A percentile compares a stretch with the other conserved stretches of the same genome.
Evolutionary conservation across 2,113 vertebrate genomes (phyloP).

Genomic region (Ictidomys tridecemlineatus): DNA sequence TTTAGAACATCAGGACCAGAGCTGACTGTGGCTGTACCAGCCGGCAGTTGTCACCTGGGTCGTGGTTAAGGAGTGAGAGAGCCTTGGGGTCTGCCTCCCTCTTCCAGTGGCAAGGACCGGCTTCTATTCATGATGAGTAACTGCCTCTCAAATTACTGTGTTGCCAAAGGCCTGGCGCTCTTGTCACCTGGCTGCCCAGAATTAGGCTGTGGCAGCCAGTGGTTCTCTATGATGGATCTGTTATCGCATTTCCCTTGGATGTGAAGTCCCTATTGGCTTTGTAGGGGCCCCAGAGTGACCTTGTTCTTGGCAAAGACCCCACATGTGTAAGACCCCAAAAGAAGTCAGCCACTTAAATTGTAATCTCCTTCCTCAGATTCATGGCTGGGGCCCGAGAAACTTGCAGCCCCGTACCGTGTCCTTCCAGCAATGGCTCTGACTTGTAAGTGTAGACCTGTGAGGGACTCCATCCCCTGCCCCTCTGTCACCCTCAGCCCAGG

Average conservation of each 20-base stretch:
- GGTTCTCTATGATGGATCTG: neutral
- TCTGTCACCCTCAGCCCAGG: neutral
- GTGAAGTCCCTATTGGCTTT: too few relatives aligned
- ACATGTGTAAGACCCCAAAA: neutral
- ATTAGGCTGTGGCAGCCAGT: too few relatives aligned
- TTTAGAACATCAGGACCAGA: too few relatives aligned
- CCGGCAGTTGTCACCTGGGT: too few relatives aligned
- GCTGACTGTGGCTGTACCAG: neutral
- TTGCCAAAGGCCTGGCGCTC: fast-evolving
- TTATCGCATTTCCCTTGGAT: neutral
- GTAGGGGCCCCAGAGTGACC: too few relatives aligned
- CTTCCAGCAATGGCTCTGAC: neutral
- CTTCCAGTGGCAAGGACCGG: neutral
- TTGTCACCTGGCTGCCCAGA: neutral
- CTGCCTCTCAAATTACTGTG: neutral
- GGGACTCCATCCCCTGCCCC: neutral
- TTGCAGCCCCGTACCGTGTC: neutral
- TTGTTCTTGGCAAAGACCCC: neutral
- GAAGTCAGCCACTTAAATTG: neutral
- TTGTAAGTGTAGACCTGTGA: neutral
- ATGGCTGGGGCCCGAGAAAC: neutral
- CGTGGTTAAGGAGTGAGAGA: too few relatives aligned
- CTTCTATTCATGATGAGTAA: too few relatives aligned
- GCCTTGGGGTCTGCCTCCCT: neutral
- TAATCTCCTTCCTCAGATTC: neutral